Evolutionary conservation across 2,888 invertebrate genomes (phyloP).

Genomic region (Caenorhabditis parvicauda): DNA sequence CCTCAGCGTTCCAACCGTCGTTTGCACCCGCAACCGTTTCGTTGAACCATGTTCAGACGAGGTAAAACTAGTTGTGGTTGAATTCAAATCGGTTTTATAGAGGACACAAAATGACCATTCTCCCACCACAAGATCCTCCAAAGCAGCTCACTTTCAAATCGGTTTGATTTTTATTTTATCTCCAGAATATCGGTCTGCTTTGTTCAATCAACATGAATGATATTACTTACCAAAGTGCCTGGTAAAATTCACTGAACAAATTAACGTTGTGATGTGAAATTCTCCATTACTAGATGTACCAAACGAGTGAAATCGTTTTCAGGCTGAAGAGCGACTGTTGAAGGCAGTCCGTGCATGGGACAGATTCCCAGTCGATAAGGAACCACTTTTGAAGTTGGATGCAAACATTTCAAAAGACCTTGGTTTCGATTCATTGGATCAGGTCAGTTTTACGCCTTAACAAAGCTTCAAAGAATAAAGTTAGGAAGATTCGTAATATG

Average conservation of each 20-base stretch:
- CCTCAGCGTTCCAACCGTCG: background rate
- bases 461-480: background rate
- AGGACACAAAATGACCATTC: constrained; percentile 40
- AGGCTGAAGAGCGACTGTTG: constrained; percentile 58
- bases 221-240: too few relatives aligned
- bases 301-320: constrained; percentile 9
- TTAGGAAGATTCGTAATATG: too few relatives aligned
- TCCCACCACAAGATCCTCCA: constrained; percentile 55
- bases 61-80: constrained; percentile 3
- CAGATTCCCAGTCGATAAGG: constrained; percentile 57
- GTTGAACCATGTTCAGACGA: constrained; percentile 16
- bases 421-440: constrained; percentile 68
- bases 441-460: constrained; percentile 17
- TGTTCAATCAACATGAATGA: background rate
- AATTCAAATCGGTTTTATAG: constrained; percentile 3
- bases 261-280: background rate
- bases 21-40: background rate
- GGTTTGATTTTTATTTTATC: constrained; percentile 19
- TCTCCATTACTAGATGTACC: background rate
- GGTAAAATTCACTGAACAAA: too few relatives aligned
- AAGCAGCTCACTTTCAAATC: constrained; percentile 55
- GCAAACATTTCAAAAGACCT: constrained; percentile 41
- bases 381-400: constrained; percentile 32
- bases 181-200: background rate
- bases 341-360: constrained; percentile 60